Percentiles rank a stretch among this genome's conserved stretches.
phyloP scores from a whole-genome alignment of 2,797 vertebrate genomes.

The Mormyrops attenuatus region DNA sequence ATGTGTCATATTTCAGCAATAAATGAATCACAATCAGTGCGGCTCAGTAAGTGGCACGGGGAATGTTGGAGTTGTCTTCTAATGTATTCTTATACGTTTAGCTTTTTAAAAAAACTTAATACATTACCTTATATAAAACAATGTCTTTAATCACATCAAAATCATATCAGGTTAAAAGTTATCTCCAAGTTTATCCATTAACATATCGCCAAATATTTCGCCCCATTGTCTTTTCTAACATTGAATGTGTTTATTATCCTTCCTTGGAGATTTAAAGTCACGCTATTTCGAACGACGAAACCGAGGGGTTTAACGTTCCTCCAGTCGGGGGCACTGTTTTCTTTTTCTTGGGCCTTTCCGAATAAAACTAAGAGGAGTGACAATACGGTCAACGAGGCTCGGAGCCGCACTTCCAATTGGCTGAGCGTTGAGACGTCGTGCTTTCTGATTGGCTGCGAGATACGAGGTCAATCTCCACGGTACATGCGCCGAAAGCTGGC shows the following conservation, averaged over 20 bases:
- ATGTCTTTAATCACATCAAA: not conserved
- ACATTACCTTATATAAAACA: not conserved
- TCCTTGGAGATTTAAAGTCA: not conserved
- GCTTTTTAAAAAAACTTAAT: not conserved
- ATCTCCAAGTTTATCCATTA: not conserved
- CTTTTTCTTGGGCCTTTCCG: not conserved
- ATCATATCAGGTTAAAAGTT: not conserved
- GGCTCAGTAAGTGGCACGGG: not conserved
- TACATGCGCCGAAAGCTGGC: constrained; percentile 47
- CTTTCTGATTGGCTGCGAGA: constrained; percentile 54
- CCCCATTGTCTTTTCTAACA: not conserved
- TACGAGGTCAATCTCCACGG: constrained; percentile 45
- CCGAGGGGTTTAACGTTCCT: not conserved
- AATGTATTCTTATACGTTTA: not conserved
- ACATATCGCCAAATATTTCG: not conserved
- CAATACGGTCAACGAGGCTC: not conserved
- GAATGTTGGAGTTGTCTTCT: not conserved
- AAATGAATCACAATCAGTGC: not conserved
- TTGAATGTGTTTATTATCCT: not conserved
- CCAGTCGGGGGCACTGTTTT: constrained; percentile 16
- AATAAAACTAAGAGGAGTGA: constrained; percentile 13
- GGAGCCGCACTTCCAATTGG: constrained; percentile 12
- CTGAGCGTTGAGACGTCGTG: constrained; percentile 55
- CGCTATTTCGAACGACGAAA: not conserved
- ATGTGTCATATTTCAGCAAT: not conserved